Base-by-base conservation (phyloP, 2,888 invertebrate species). In the Unio pictorum region DNA sequence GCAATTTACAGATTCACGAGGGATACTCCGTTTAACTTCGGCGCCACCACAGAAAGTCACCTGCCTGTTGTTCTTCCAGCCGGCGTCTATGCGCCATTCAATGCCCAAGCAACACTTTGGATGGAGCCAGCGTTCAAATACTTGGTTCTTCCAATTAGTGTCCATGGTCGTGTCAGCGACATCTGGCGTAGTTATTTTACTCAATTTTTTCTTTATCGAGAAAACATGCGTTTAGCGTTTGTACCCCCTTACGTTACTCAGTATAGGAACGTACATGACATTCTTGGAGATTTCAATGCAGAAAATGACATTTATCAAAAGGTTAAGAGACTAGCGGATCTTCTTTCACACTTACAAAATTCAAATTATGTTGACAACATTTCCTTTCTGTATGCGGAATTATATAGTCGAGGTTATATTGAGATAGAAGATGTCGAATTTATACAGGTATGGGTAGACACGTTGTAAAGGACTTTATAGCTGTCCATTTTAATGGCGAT, bases 121-220 rank as follows among this genome's bases (percentile, higher is more conserved):
- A 54, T 64, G 28, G 55, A 55, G 20, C 23, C 55, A 1, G 69
- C 72, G 26, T 72, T 69, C n/a, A n/a, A 28, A 18, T 69, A 66
- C 34, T 8, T 72, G 26, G 60, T 66, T 4, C 26, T 72, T 7
- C 72, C 72, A 2, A 58, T 61, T 17, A 69, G 66, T 28, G 67
- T 72, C 4, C 63, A 63, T 57, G 69, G 65, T 15, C 58, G 72
- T 4, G 69, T 72, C 1, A 60, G 63, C n/a, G 72, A 72, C 59
- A 72, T 72, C 11, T 72, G 69, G 72, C 60, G 72, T 8, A 68
- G 72, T 64, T 72, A 72, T 54, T 56, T 72, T 57, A 67, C 72
- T 17, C 64, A 72, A 26, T 60, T 66, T 64, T 69, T 72, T 30
- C 58, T 72, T 55, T 58, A 69, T 55, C 45, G 61, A 66, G 6